Evolutionary conservation across 92 coral and sea anemone species (phyloP), one percentile per base, ranked within the genome.

Genomic region (Galaxea fascicularis): DNA sequence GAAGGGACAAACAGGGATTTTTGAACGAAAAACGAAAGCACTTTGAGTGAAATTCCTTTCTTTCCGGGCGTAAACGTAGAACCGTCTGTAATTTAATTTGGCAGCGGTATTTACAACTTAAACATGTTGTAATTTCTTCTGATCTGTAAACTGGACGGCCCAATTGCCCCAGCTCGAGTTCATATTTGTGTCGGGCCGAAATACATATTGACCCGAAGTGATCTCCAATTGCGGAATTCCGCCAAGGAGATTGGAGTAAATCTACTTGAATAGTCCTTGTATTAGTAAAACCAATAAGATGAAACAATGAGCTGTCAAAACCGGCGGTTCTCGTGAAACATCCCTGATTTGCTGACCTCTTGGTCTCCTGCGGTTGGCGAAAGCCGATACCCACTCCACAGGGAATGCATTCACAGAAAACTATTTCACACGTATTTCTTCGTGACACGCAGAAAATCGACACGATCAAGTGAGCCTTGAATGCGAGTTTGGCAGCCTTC

Each of bases 231-330:
- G 86, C 86, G 86, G 78, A 82, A 70, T 59, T 71, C 65, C 65
- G 87, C 74, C 62, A 15, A 59, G 51, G 30, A 52, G 87, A 83
- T 73, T 74, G 87, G 86, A 39, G 47, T 25, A 62, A 51, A 28
- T 28, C 67, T 78, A 70, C 68, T 75, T 90, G 90, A 85, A 85
- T 90, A 51, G 80, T 80, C 85, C 78, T 89, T 90, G 90, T 90
- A 79, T 90, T 74, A 78, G 83, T 78, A 60, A 69, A 80, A 64
- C 93, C 93, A 90, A 86, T 90, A 82, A 90, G 86, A 65, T 44
- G 71, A 73, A 73, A 71, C 83, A 58, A 75, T 65, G 72, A 85
- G 59, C 93, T 85, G 93, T 90, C 93, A 90, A 80, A 65, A 28
- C 65, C 45, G 64, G 52, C 71, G 65, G 66, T 27, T 57, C 79